Evolutionary conservation across 2,113 vertebrate genomes (phyloP).

Genomic region (Etheostoma spectabile): DNA sequence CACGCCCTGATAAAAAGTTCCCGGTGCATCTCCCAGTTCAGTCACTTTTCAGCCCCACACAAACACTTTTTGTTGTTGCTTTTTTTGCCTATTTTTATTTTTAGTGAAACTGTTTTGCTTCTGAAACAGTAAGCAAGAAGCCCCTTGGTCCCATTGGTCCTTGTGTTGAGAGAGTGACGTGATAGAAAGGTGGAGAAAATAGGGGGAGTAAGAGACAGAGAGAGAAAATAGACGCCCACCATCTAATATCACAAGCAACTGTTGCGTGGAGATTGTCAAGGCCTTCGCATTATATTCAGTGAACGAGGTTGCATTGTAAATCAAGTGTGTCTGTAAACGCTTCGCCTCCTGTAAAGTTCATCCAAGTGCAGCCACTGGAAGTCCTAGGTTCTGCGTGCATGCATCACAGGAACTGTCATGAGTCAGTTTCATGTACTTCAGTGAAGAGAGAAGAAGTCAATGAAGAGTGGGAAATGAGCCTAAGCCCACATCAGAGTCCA

Average conservation of each 20-base stretch:
- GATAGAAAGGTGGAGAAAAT: slow-evolving; percentile 51
- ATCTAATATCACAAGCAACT: slow-evolving; percentile 44
- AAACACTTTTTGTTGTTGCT: slow-evolving; percentile 32
- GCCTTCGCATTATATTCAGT: slow-evolving; percentile 59
- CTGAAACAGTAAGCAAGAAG: slow-evolving; percentile 78
- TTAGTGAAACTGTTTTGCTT: slow-evolving; percentile 66
- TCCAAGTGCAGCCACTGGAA: slow-evolving; percentile 32
- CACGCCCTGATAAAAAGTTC: slow-evolving; percentile 38
- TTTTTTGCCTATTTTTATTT: slow-evolving; percentile 26
- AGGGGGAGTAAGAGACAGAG: slow-evolving; percentile 16
- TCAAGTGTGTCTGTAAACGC: slow-evolving; percentile 55
- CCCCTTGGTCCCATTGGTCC: slow-evolving; percentile 79
- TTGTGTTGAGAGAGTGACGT: slow-evolving; percentile 45
- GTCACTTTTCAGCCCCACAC: slow-evolving; percentile 27
- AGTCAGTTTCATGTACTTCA: slow-evolving; percentile 48
- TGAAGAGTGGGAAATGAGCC: slow-evolving; percentile 18
- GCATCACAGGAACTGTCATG: slow-evolving; percentile 38
- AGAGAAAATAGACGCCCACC: slow-evolving; percentile 19
- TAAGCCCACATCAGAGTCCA: slow-evolving; percentile 27
- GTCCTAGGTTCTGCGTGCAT: slow-evolving; percentile 19
- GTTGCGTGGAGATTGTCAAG: slow-evolving; percentile 81
- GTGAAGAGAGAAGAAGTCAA: slow-evolving; percentile 28
- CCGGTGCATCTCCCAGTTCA: slow-evolving; percentile 36
- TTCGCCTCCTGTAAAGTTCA: slow-evolving; percentile 28
- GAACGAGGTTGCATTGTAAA: slow-evolving; percentile 58